Percentiles rank a stretch among this genome's conserved stretches.
phyloP scores from a whole-genome alignment of 1,140 invertebrate species.

The Pseudoatta argentina region DNA sequence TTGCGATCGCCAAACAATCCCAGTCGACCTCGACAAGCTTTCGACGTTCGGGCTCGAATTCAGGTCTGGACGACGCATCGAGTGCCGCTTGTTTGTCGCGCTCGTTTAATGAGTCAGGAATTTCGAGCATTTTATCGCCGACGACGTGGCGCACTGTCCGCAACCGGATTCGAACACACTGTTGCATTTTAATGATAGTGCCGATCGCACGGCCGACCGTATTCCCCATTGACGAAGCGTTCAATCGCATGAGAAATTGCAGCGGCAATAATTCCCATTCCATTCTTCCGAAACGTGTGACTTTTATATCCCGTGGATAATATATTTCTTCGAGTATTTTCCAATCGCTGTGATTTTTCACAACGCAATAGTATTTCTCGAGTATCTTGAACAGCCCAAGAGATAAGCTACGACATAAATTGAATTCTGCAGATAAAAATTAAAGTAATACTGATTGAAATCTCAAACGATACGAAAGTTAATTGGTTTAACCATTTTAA shows the following conservation, averaged over 20 bases:
- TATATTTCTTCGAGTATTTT: constrained; percentile 45
- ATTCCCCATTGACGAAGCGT: constrained; percentile 28
- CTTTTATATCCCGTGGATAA: constrained; percentile 8
- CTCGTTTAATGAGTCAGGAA: constrained; percentile 75
- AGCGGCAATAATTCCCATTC: constrained; percentile 11
- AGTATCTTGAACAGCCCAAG: not conserved
- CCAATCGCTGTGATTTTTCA: constrained; percentile 53
- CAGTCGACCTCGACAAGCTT: constrained; percentile 62
- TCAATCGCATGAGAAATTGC: constrained; percentile 37
- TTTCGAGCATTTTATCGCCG: constrained; percentile 73
- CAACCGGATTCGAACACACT: constrained; percentile 61
- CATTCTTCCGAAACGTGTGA: not conserved
- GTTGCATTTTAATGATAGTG: constrained; percentile 69
- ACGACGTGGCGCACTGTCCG: constrained; percentile 24
- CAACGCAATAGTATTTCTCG: not conserved
- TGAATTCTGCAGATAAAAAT: constrained; percentile 41
- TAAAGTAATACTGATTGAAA: constrained; percentile 52
- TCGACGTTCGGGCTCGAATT: constrained; percentile 27
- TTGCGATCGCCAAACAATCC: constrained; percentile 74
- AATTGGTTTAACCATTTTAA: constrained; percentile 45
- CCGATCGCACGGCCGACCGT: constrained; percentile 33
- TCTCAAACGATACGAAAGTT: constrained; percentile 29
- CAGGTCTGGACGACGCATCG: constrained; percentile 38
- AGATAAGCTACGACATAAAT: constrained; percentile 12
- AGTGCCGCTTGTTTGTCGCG: constrained; percentile 68